Percentiles rank a stretch among this genome's conserved stretches.
These are phyloP conservation scores for Eristalinus aeneus DNA, from an alignment of 2,888 invertebrate genomes.

Conservation along the genomic window DNA sequence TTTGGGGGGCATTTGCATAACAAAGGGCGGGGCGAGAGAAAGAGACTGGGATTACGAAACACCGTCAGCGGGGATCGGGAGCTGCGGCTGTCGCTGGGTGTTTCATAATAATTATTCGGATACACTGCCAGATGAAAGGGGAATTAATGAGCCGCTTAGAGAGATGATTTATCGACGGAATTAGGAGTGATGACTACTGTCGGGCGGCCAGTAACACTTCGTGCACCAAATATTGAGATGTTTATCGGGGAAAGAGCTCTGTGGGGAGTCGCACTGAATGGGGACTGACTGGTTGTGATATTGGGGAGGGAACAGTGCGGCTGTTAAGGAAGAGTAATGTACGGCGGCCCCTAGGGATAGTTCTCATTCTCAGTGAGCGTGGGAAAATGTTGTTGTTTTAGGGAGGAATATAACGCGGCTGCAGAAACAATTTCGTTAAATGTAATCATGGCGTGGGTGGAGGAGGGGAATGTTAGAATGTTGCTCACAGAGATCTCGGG, in stretches of 20 bases:
- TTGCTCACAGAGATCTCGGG: too few species aligned
- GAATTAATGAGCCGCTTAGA: conserved; percentile 36
- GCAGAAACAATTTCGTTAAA: too few species aligned
- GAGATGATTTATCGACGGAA: conserved; percentile 35
- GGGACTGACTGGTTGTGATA: background rate
- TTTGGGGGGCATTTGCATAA: background rate
- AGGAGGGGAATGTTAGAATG: too few species aligned
- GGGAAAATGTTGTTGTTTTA: background rate
- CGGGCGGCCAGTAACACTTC: background rate
- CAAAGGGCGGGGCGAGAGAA: conserved; percentile 5
- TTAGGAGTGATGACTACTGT: background rate
- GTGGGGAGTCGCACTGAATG: background rate
- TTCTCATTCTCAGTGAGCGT: background rate
- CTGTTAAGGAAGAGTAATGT: background rate
- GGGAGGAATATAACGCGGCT: background rate
- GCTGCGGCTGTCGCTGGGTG: background rate
- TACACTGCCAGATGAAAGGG: conserved; percentile 1
- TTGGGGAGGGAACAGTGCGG: background rate
- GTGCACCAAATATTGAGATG: background rate
- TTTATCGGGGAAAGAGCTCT: conserved; percentile 1
- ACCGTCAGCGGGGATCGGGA: background rate
- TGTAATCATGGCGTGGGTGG: too few species aligned
- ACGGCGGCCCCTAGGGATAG: background rate
- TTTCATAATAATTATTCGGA: conserved; percentile 41
- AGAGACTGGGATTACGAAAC: conserved; percentile 3